These are phyloP conservation scores for Acronicta leporina DNA, from an alignment of 2,888 invertebrate genomes.

Conservation along the genomic window DNA sequence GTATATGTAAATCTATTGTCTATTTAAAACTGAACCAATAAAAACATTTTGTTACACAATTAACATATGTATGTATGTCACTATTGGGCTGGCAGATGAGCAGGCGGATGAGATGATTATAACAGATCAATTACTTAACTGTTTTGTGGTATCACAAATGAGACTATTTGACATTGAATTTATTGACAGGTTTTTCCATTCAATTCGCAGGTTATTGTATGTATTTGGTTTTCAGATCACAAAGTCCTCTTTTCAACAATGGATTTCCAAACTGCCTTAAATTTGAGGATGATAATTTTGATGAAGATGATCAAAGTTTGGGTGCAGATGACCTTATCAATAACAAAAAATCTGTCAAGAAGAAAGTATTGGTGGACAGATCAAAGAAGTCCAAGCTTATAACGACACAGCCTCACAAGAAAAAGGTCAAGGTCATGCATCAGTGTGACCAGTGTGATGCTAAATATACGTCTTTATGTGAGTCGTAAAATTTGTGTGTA, in stretches of 20 bases:
- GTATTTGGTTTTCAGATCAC: slow-evolving; percentile 63
- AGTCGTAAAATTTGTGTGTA: slow-evolving; percentile 35
- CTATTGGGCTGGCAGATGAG: slow-evolving; percentile 1
- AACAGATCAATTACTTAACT: no score
- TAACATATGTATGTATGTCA: neutral
- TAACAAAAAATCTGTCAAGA: slow-evolving; percentile 52
- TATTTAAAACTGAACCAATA: neutral
- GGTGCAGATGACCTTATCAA: slow-evolving; percentile 62
- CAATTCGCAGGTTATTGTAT: neutral
- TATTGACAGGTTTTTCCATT: no score
- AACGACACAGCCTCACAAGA: slow-evolving; percentile 55
- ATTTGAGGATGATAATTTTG: slow-evolving; percentile 67
- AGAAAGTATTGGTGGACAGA: slow-evolving; percentile 46
- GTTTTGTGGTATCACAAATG: no score
- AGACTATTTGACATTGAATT: no score
- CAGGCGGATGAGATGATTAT: slow-evolving; percentile 7
- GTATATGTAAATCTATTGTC: no score
- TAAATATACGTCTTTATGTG: slow-evolving; percentile 77
- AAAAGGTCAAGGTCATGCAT: slow-evolving; percentile 68
- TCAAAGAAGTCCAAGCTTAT: slow-evolving; percentile 55
- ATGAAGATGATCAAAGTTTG: slow-evolving; percentile 66
- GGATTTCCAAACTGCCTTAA: slow-evolving; percentile 63
- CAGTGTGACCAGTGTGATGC: slow-evolving; percentile 81
- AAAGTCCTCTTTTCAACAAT: slow-evolving; percentile 67
- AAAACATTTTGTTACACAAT: no score